A percentile compares a stretch with the other conserved stretches of the same genome.
These are phyloP conservation scores for Tipula unca DNA, from an alignment of 2,888 invertebrate genomes.

Conservation along the genomic window DNA sequence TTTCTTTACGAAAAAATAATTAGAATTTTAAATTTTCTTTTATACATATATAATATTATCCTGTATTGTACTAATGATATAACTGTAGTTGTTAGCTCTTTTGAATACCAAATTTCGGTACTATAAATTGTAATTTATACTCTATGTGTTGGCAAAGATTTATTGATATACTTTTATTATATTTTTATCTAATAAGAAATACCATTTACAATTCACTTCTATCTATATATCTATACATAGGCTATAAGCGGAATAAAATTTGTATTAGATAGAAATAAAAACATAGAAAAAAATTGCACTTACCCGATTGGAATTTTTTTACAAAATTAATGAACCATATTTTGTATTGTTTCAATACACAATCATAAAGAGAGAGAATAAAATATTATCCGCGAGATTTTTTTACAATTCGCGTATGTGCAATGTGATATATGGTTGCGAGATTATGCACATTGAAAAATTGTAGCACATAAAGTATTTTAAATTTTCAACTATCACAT, in stretches of 20 bases:
- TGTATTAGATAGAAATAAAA: not conserved
- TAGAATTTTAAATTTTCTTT: not conserved
- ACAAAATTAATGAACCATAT: constrained; percentile 1
- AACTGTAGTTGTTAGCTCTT: not conserved
- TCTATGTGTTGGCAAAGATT: not conserved
- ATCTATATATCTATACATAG: not conserved
- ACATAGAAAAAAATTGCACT: not conserved
- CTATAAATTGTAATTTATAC: not conserved
- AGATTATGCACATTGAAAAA: not conserved
- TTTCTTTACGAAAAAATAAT: not conserved
- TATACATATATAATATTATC: not conserved
- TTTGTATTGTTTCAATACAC: not conserved
- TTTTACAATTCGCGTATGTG: not conserved
- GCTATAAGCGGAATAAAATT: not conserved
- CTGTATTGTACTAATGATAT: not conserved
- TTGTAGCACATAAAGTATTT: not conserved
- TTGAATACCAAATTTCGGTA: not conserved
- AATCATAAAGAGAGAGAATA: not conserved
- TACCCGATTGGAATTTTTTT: not conserved
- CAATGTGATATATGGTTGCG: not conserved
- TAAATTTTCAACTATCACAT: not conserved
- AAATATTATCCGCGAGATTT: not conserved
- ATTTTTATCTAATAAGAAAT: not conserved
- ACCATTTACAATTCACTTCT: not conserved
- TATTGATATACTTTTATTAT: not conserved